Percentiles rank a stretch among this genome's conserved stretches.
Conservation (phyloP, 2,888 invertebrate species). For the Leptopilina syphax region DNA sequence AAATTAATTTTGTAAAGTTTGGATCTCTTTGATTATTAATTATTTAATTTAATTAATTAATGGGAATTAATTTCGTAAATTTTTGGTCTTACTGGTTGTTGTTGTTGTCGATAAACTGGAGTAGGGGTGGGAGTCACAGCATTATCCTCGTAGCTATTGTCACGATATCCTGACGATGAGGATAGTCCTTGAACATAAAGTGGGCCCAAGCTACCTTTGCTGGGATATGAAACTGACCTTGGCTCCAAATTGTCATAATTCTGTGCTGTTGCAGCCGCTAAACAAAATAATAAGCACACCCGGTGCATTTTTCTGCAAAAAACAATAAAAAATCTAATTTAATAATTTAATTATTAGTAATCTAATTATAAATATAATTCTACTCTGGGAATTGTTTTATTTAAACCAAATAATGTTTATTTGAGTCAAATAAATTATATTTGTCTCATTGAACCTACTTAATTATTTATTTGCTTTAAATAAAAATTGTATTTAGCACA, state of each 20-base stretch:
- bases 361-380: not conserved
- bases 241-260: constrained; percentile 69
- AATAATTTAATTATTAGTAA: not conserved
- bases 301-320: constrained; percentile 67
- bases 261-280: constrained; percentile 67
- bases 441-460: too few species aligned
- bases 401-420: too few species aligned
- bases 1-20: too few species aligned
- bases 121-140: constrained; percentile 74
- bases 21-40: too few species aligned
- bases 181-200: constrained; percentile 68
- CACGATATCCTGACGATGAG: constrained; percentile 69
- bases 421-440: too few species aligned
- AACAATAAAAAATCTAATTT: not conserved
- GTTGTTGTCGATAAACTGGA: constrained; percentile 67
- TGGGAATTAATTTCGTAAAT: not conserved
- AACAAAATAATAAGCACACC: constrained; percentile 67
- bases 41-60: too few species aligned
- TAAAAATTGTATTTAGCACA: too few species aligned
- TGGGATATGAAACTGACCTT: constrained; percentile 67
- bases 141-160: constrained; percentile 75
- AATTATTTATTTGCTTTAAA: too few species aligned
- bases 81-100: constrained; percentile 49
- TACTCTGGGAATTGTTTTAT: too few species aligned
- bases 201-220: constrained; percentile 70